Percentiles rank a stretch among this genome's conserved stretches.
Evolutionary conservation across 2,113 vertebrate species (phyloP).

Genomic region (Tupaia tana): DNA sequence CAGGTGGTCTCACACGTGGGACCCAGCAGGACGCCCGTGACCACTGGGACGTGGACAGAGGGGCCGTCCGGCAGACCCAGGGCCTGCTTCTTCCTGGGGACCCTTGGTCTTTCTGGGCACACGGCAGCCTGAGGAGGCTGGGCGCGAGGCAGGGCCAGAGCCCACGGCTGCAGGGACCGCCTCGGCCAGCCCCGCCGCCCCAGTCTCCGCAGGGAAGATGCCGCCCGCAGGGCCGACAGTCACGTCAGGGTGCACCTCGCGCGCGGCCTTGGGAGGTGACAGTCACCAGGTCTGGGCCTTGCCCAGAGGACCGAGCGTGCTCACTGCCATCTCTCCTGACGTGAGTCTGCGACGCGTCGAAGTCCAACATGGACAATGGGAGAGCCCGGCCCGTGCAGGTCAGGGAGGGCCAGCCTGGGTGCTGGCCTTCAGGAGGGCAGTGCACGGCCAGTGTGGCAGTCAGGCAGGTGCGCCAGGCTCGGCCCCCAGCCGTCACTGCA

Average conservation of each 20-base stretch:
- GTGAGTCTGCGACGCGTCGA: neutral
- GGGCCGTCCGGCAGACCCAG: too few relatives aligned
- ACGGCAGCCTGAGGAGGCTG: rapidly evolving
- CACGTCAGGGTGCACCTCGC: too few relatives aligned
- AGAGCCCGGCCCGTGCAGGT: neutral
- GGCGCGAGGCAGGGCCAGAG: too few relatives aligned
- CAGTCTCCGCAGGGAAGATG: too few relatives aligned
- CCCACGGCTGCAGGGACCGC: too few relatives aligned
- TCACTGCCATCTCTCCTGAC: neutral
- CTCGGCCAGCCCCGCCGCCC: too few relatives aligned
- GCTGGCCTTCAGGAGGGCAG: too few relatives aligned
- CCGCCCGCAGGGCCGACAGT: too few relatives aligned
- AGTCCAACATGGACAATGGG: neutral
- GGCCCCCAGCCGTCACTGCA: neutral
- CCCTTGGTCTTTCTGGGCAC: neutral
- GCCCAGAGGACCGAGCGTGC: neutral
- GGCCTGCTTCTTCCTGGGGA: too few relatives aligned
- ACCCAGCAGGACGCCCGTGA: neutral
- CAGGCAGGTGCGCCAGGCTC: neutral
- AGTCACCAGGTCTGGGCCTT: neutral
- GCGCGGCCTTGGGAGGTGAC: rapidly evolving
- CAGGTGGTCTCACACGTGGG: too few relatives aligned
- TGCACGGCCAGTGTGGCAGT: neutral
- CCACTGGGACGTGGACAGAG: neutral
- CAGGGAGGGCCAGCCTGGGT: neutral